phyloP scores from a whole-genome alignment of 1,140 invertebrate genomes.

The Drosophila rufa region DNA sequence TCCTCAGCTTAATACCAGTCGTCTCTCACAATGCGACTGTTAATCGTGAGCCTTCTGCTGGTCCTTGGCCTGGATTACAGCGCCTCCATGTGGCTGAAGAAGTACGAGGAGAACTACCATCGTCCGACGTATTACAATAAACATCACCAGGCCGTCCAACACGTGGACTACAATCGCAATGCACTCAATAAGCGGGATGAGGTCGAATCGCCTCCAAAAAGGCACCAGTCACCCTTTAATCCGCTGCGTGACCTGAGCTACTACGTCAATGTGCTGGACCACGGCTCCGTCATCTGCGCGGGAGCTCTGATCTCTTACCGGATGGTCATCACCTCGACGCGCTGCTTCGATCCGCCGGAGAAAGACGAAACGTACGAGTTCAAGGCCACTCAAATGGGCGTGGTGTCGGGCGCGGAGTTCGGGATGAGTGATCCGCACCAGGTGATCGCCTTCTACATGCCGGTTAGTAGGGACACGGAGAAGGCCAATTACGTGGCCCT shows the following conservation, averaged over 20 bases:
- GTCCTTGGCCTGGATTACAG: background rate
- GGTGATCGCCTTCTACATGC: constrained; percentile 44
- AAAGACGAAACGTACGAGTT: constrained; percentile 16
- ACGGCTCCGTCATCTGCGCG: constrained; percentile 41
- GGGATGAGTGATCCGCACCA: background rate
- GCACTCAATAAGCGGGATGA: constrained; percentile 4
- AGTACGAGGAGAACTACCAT: constrained; percentile 49
- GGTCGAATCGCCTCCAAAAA: fast-evolving
- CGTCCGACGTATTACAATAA: constrained; percentile 53
- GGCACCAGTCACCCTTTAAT: constrained; percentile 4
- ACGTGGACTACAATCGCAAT: constrained; percentile 49
- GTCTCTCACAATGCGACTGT: constrained; percentile 7
- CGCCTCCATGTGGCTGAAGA: constrained; percentile 32
- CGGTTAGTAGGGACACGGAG: background rate
- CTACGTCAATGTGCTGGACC: constrained; percentile 47
- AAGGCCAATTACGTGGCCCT: constrained; percentile 19
- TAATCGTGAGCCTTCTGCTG: background rate
- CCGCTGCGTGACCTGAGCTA: constrained; percentile 9
- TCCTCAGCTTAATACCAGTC: constrained; percentile 1
- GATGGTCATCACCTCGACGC: constrained; percentile 51
- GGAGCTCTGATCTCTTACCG: constrained; percentile 47
- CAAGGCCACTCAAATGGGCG: constrained; percentile 30
- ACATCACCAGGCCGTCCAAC: background rate
- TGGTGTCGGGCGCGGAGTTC: constrained; percentile 19
- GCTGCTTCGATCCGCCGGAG: constrained; percentile 23